phyloP scores from a whole-genome alignment of 2,888 invertebrate genomes.

The Sipha maydis region DNA sequence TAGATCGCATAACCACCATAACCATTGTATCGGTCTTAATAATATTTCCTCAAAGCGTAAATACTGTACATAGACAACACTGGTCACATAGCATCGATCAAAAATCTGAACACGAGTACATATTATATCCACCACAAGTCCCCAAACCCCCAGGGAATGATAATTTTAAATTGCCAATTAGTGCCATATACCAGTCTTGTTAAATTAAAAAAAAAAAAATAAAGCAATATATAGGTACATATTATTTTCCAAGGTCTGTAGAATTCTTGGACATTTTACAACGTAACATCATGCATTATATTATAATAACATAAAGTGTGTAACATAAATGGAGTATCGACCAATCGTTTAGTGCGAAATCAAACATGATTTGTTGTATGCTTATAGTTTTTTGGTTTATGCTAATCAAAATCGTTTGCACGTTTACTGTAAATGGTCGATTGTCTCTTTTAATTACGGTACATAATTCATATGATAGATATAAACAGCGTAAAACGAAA shows the following conservation, averaged over 20 bases:
- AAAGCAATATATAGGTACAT: neutral
- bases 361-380: conserved; percentile 15
- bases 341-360: neutral
- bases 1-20: neutral
- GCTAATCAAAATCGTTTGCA: neutral
- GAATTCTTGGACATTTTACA: conserved; percentile 27
- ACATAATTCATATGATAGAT: neutral
- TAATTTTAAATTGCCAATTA: conserved; percentile 47
- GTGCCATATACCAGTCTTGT: conserved; percentile 36
- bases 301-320: neutral
- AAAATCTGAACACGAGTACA: conserved; percentile 18
- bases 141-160: conserved; percentile 3
- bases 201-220: conserved; percentile 5
- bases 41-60: neutral
- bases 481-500: neutral
- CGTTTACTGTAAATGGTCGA: conserved; percentile 9
- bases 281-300: neutral
- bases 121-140: neutral
- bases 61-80: neutral
- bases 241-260: conserved; percentile 25
- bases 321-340: neutral
- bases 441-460: conserved; percentile 6
- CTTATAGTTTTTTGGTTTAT: neutral
- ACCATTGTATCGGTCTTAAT: conserved; percentile 3
- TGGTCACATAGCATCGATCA: neutral